phyloP scores from a whole-genome alignment of 2,113 vertebrate genomes.

The Struthio camelus region DNA sequence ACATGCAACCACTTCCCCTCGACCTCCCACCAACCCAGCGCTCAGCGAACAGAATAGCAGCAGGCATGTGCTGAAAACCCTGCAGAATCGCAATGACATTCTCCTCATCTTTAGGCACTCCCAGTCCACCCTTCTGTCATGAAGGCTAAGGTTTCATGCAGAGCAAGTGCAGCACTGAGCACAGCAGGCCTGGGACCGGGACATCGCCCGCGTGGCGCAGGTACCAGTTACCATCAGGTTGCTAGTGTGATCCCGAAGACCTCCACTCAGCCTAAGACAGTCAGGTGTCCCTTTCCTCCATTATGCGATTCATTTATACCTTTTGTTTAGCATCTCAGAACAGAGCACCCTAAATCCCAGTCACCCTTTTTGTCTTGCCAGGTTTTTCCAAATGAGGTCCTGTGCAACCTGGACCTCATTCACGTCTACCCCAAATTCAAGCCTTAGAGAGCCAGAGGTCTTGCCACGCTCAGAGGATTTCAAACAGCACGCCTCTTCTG shows the following conservation, averaged over 20 bases:
- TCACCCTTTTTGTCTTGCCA: neutral
- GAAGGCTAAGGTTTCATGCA: accelerated
- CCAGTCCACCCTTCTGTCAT: accelerated
- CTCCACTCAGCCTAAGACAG: accelerated
- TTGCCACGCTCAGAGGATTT: neutral
- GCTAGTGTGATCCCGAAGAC: neutral
- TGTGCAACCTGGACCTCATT: neutral
- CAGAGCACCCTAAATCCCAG: neutral
- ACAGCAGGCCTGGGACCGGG: neutral
- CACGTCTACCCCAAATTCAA: neutral
- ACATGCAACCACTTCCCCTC: neutral
- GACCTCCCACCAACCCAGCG: neutral
- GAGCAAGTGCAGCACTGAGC: neutral
- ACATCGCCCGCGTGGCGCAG: neutral
- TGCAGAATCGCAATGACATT: accelerated
- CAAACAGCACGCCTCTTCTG: neutral
- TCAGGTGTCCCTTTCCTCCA: neutral
- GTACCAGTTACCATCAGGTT: neutral
- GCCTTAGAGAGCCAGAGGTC: neutral
- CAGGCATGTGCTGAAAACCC: accelerated
- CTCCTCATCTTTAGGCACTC: accelerated
- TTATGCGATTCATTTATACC: neutral
- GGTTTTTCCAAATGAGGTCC: neutral
- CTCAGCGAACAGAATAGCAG: neutral
- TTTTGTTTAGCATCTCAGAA: neutral